Percentiles rank a stretch among this genome's conserved stretches.
Conservation (phyloP, 2,888 invertebrate species). For the Aplocera efformata region DNA sequence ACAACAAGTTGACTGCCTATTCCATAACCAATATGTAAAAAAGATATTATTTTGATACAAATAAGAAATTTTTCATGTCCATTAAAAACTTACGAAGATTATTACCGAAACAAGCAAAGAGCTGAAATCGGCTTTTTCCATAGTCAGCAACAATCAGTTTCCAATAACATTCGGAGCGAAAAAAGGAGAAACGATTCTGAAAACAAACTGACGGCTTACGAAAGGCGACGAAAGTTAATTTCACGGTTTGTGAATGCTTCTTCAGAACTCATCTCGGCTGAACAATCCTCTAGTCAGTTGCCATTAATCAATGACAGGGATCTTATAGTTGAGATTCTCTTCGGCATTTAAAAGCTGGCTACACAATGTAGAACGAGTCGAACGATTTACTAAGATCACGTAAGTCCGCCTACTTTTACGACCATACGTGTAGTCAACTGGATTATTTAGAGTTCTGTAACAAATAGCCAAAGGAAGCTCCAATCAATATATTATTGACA, state of each 20-base stretch:
- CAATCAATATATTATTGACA: too few species aligned
- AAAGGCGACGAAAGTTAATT: constrained; percentile 74
- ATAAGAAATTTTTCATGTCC: too few species aligned
- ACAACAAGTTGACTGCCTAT: too few species aligned
- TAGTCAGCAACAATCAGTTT: constrained; percentile 41
- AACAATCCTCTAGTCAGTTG: constrained; percentile 64
- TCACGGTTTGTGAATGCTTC: constrained; percentile 74
- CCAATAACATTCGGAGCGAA: constrained; percentile 47
- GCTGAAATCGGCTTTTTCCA: constrained; percentile 23
- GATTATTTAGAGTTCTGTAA: too few species aligned
- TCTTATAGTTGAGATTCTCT: constrained; percentile 33
- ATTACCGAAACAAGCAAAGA: constrained; percentile 5
- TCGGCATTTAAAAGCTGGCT: constrained; percentile 4
- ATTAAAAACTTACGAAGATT: too few species aligned
- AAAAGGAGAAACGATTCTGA: constrained; percentile 52
- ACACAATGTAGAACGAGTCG: too few species aligned
- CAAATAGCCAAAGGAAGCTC: too few species aligned
- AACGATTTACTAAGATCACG: too few species aligned
- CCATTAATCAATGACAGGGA: constrained; percentile 69
- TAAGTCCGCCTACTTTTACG: too few species aligned
- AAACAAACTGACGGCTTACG: constrained; percentile 65
- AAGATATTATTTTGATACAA: too few species aligned
- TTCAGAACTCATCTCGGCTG: constrained; percentile 70
- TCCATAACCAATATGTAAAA: too few species aligned
- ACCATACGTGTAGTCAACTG: too few species aligned